Conservation (phyloP, 1,140 invertebrate species). For the Dendrolimus punctatus region DNA sequence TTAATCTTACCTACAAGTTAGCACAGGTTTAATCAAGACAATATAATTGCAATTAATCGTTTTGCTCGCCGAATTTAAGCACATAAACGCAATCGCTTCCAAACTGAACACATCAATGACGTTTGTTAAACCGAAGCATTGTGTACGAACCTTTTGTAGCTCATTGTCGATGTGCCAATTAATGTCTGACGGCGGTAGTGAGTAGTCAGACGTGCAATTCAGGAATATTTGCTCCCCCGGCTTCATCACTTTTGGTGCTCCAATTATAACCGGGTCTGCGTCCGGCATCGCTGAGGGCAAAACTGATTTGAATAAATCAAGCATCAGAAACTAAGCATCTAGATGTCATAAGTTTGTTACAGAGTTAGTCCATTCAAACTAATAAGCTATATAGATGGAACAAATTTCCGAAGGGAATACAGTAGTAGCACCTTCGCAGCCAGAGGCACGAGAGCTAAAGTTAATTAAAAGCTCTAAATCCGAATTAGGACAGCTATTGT, state of each 20-base stretch:
- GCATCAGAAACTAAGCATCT: conserved; percentile 8
- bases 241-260: conserved; percentile 68
- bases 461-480: conserved; percentile 19
- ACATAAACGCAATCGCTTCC: conserved; percentile 6
- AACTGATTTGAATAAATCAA: conserved; percentile 31
- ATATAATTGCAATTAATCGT: too few relatives aligned
- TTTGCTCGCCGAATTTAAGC: background rate
- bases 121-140: conserved; percentile 10
- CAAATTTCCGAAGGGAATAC: background rate
- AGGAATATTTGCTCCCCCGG: conserved; percentile 74
- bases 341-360: conserved; percentile 17
- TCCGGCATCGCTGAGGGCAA: conserved; percentile 71
- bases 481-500: conserved; percentile 15
- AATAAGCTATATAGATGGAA: conserved; percentile 1
- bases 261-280: conserved; percentile 72
- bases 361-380: conserved; percentile 10
- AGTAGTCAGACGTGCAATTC: conserved; percentile 74
- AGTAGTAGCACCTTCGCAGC: conserved; percentile 7
- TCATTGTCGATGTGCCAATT: conserved; percentile 77
- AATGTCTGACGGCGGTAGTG: conserved; percentile 73
- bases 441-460: conserved; percentile 9
- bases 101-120: conserved; percentile 9
- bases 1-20: too few relatives aligned
- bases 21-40: too few relatives aligned
- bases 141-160: conserved; percentile 60